A percentile compares a stretch with the other conserved stretches of the same genome.
Conservation (phyloP, 2,113 vertebrate genomes). For the Nibea coibor region DNA sequence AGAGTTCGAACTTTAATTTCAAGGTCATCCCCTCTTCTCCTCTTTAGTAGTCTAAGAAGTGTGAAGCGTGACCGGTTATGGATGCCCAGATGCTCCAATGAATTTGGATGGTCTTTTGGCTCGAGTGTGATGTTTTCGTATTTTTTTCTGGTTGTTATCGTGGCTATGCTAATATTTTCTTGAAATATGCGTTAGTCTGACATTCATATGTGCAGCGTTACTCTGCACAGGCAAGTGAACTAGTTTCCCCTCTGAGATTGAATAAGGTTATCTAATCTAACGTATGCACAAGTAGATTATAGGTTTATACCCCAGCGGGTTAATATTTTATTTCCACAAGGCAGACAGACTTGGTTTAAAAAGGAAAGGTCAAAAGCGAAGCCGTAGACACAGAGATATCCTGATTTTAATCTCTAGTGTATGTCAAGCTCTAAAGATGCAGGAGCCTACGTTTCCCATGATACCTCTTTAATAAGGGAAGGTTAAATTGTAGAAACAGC, state of each 20-base stretch:
- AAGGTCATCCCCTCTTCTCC: background rate
- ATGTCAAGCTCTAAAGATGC: background rate
- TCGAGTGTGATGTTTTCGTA: background rate
- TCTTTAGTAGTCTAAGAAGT: background rate
- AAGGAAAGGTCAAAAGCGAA: too few species aligned
- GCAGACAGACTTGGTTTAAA: too few species aligned
- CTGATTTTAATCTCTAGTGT: too few species aligned
- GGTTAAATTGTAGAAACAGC: background rate
- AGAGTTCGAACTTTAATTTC: background rate
- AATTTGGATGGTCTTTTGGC: background rate
- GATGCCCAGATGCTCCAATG: background rate
- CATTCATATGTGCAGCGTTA: background rate
- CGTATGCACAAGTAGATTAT: background rate
- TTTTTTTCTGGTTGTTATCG: background rate
- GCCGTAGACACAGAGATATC: too few species aligned
- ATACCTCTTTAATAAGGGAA: background rate
- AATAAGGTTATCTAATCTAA: constrained; percentile 1
- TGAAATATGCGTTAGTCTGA: too few species aligned
- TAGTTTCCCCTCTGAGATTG: background rate
- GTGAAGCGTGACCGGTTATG: background rate
- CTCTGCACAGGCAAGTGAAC: background rate
- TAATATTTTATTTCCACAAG: background rate
- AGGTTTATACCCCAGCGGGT: background rate
- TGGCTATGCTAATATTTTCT: background rate
- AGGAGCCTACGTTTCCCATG: background rate